Evolutionary conservation across 1,140 invertebrate genomes (phyloP).

Genomic region (Drosophila neocordata): DNA sequence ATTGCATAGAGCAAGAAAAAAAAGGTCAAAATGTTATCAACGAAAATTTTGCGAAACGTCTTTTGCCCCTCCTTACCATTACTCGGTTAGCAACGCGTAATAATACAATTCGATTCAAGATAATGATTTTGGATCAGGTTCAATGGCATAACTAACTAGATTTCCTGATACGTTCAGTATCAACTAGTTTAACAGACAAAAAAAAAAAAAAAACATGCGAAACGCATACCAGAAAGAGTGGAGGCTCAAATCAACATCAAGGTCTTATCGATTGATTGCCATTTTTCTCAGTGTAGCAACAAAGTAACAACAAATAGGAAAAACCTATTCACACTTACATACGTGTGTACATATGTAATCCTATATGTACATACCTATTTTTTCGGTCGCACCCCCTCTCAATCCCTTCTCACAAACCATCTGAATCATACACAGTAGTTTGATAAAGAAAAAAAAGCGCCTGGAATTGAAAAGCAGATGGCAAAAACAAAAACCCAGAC

Average conservation of each 20-base stretch:
- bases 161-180: not conserved
- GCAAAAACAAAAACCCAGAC: conserved; percentile 46
- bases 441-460: conserved; percentile 7
- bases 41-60: not conserved
- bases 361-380: not conserved
- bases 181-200: not conserved
- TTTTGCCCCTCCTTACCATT: conserved; percentile 10
- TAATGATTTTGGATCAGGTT: conserved; percentile 61
- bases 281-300: conserved; percentile 35
- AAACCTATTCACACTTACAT: conserved; percentile 13
- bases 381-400: conserved; percentile 4
- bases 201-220: too few species aligned
- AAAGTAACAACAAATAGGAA: conserved; percentile 29
- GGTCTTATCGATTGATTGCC: conserved; percentile 44
- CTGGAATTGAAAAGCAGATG: conserved; percentile 34
- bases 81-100: conserved; percentile 47
- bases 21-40: conserved; percentile 46
- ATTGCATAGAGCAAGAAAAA: too few species aligned
- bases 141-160: conserved; percentile 51
- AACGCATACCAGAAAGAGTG: not conserved
- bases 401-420: not conserved
- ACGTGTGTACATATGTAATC: not conserved
- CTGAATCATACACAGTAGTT: not conserved
- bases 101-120: conserved; percentile 28
- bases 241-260: conserved; percentile 17